Evolutionary conservation across 2,888 invertebrate genomes (phyloP).

Genomic region (Stenoptilia bipunctidactyla): DNA sequence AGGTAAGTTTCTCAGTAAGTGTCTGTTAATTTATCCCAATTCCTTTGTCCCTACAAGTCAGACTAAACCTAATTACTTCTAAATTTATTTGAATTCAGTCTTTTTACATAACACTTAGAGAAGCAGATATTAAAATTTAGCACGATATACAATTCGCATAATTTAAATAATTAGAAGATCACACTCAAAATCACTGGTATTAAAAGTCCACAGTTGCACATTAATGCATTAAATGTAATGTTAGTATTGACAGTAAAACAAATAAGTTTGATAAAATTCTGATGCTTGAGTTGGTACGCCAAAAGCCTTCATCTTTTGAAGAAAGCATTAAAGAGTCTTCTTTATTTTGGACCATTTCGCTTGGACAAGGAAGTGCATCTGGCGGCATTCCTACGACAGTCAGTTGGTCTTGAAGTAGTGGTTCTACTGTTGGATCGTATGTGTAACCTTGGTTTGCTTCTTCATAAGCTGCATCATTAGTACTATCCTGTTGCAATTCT

Average conservation of each 20-base stretch:
- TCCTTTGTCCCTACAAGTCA: too few species aligned
- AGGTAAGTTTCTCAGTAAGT: too few species aligned
- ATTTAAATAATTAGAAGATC: not conserved
- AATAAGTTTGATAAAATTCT: slow-evolving; percentile 24
- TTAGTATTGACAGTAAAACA: not conserved
- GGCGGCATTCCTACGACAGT: slow-evolving; percentile 36
- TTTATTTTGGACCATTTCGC: slow-evolving; percentile 35
- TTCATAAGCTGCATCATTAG: slow-evolving; percentile 25
- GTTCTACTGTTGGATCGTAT: slow-evolving; percentile 34
- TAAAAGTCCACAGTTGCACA: not conserved
- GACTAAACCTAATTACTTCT: too few species aligned
- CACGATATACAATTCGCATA: too few species aligned
- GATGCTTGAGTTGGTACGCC: slow-evolving; percentile 36
- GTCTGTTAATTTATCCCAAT: too few species aligned
- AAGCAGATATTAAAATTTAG: too few species aligned
- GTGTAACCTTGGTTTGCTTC: slow-evolving; percentile 26
- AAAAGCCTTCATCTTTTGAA: slow-evolving; percentile 51
- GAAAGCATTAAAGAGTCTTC: slow-evolving; percentile 59
- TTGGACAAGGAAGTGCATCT: slow-evolving; percentile 41
- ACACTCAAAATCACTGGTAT: not conserved
- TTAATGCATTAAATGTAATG: not conserved
- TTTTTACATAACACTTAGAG: too few species aligned
- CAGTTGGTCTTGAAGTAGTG: slow-evolving; percentile 32
- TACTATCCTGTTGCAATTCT: slow-evolving; percentile 28
- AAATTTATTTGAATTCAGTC: too few species aligned